Evolutionary conservation across 2,888 invertebrate species (phyloP), one percentile per base, ranked within the genome.

Genomic region (Alloscopus bannaensis): DNA sequence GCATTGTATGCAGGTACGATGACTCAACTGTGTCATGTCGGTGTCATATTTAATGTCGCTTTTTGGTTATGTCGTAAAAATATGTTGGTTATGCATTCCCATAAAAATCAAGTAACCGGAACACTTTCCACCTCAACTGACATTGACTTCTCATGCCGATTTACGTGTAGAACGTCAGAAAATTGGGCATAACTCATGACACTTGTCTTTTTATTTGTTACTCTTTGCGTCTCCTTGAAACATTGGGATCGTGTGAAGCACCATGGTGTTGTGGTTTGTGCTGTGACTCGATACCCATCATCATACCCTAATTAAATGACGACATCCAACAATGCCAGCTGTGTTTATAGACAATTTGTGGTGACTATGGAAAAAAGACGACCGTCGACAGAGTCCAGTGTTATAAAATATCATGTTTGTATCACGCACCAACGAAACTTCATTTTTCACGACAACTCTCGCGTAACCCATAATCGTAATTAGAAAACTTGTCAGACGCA

Each of bases 401-500:
- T n/a, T n/a, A n/a, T n/a, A n/a, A n/a, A n/a, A n/a, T n/a, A n/a
- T n/a, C n/a, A n/a, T n/a, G n/a, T n/a, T n/a, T n/a, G n/a, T n/a
- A n/a, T n/a, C n/a, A n/a, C n/a, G n/a, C n/a, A n/a, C n/a, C n/a
- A n/a, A n/a, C n/a, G n/a, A n/a, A n/a, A 16, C 2, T 55, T 42
- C 47, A 24, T 45, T 24, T 20, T 65, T 55, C 36, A 36, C 36
- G 36, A 36, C 36, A 8, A 36, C 13, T 36, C 45, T 45, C 45
- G 13, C 45, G 18, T 45, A 76, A 60, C 68, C 50, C 62, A 76
- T 62, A 62, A 62, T 68, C 62, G 57, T 68, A 76, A 76, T 76
- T 76, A 76, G 64, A 45, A 52, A 47, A 64, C 77, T 64, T 31
- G 70, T 77, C 77, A 42, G 16, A 52, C 11, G 20, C 16, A 26